A percentile compares a stretch with the other conserved stretches of the same genome.
These are phyloP conservation scores for Orthosia incerta DNA, from an alignment of 2,888 invertebrate genomes.

Conservation along the genomic window DNA sequence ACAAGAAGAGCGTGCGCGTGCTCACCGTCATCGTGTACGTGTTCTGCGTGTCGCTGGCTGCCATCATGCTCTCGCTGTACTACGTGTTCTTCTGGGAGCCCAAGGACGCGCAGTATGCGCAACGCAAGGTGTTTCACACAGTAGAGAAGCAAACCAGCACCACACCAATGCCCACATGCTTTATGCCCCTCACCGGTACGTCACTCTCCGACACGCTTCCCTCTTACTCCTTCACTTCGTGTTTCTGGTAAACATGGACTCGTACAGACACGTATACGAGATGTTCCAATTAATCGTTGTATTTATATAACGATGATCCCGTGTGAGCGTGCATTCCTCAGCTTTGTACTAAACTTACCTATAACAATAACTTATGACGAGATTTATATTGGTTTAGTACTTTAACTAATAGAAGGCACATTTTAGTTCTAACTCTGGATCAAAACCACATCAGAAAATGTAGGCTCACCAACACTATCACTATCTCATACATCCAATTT, in stretches of 20 bases:
- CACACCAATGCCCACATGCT: conserved; percentile 90
- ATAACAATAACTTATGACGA: conserved; percentile 7
- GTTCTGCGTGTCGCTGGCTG: conserved; percentile 98
- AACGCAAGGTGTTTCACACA: conserved; percentile 89
- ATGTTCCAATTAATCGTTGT: conserved; percentile 22
- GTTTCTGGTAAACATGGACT: conserved; percentile 49
- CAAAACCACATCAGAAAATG: not conserved
- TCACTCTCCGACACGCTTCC: conserved; percentile 86
- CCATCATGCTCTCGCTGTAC: conserved; percentile 97
- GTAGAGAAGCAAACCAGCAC: conserved; percentile 89
- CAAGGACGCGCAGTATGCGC: conserved; percentile 89
- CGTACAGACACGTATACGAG: conserved; percentile 53
- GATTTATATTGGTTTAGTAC: not conserved
- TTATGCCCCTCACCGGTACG: conserved; percentile 90
- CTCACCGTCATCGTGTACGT: conserved; percentile 98
- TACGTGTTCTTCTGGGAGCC: conserved; percentile 99
- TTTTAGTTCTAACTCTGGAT: not conserved
- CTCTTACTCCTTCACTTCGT: conserved; percentile 58
- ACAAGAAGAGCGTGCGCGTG: conserved; percentile 97
- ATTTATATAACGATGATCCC: conserved; percentile 12
- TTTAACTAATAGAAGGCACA: conserved; percentile 1
- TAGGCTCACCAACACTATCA: not conserved
- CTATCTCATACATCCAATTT: not conserved
- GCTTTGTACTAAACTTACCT: conserved; percentile 33
- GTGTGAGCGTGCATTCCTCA: conserved; percentile 38